phyloP scores from a whole-genome alignment of 1,140 invertebrate genomes.

The Drosophila sechellia region DNA sequence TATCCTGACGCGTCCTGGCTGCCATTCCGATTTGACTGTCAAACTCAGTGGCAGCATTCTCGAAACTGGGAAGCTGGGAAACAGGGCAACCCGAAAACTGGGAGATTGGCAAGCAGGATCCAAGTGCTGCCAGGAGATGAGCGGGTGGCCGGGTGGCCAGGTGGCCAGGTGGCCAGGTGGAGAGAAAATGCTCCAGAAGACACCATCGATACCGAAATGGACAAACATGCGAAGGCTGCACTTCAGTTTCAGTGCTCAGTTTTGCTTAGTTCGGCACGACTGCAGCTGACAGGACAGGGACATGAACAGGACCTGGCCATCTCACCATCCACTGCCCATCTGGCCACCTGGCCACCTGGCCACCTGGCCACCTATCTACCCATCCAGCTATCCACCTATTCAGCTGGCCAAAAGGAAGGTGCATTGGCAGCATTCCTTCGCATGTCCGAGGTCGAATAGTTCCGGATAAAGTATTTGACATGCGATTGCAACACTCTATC shows the following conservation, averaged over 20 bases:
- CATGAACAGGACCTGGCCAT: conserved; percentile 14
- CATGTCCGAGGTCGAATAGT: conserved; percentile 3
- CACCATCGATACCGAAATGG: conserved; percentile 32
- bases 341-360: not conserved
- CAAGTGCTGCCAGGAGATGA: not conserved
- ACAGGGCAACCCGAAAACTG: not conserved
- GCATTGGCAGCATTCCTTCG: conserved; percentile 1
- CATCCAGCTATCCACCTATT: too few relatives aligned
- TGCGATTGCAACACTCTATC: conserved; percentile 30
- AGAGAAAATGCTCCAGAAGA: not conserved
- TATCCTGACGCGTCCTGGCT: conserved; percentile 5
- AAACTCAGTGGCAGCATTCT: conserved; percentile 22
- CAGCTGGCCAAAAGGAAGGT: conserved; percentile 13
- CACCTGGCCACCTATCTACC: not conserved
- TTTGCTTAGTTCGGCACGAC: conserved; percentile 68
- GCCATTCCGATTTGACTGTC: conserved; percentile 23
- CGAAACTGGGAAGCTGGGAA: not conserved
- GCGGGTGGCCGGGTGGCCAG: not conserved
- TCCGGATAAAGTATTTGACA: conserved; percentile 33
- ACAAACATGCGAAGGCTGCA: conserved; percentile 53
- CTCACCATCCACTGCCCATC: conserved; percentile 16
- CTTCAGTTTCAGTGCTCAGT: conserved; percentile 70
- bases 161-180: not conserved
- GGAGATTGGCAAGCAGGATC: not conserved
- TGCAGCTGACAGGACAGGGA: conserved; percentile 63